phyloP scores from a whole-genome alignment of 2,113 vertebrate species.

The Lepidothrix coronata region DNA sequence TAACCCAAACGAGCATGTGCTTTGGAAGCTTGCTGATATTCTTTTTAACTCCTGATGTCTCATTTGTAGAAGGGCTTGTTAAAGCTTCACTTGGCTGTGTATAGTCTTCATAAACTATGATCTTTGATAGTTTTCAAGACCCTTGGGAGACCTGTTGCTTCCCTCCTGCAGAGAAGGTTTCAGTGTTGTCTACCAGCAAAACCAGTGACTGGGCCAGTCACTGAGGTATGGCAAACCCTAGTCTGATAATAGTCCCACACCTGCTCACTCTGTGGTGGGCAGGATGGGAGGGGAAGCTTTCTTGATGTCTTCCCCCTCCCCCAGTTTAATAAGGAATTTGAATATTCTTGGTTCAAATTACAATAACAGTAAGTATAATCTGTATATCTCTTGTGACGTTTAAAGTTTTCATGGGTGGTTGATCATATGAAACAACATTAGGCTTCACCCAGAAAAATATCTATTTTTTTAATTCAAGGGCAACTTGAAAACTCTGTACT shows the following conservation, averaged over 20 bases:
- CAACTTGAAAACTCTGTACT: neutral
- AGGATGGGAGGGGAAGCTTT: neutral
- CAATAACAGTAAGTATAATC: fast-evolving
- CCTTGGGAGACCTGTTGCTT: neutral
- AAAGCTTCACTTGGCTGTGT: neutral
- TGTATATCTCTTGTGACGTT: neutral
- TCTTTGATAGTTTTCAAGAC: neutral
- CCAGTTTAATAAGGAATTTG: neutral
- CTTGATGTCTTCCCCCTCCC: neutral
- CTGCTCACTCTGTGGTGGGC: neutral
- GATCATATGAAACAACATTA: neutral
- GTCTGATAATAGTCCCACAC: neutral
- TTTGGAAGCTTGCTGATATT: neutral
- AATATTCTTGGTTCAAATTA: neutral
- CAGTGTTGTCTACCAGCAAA: neutral
- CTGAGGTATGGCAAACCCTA: neutral
- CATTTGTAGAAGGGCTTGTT: neutral
- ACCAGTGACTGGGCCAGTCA: neutral
- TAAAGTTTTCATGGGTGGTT: neutral
- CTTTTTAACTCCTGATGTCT: neutral
- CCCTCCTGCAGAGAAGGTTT: neutral
- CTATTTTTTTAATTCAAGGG: neutral
- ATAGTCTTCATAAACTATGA: neutral
- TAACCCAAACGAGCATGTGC: neutral
- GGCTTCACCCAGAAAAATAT: neutral